Evolutionary conservation across 2,113 vertebrate genomes (phyloP).

Genomic region (Silurus glanis): DNA sequence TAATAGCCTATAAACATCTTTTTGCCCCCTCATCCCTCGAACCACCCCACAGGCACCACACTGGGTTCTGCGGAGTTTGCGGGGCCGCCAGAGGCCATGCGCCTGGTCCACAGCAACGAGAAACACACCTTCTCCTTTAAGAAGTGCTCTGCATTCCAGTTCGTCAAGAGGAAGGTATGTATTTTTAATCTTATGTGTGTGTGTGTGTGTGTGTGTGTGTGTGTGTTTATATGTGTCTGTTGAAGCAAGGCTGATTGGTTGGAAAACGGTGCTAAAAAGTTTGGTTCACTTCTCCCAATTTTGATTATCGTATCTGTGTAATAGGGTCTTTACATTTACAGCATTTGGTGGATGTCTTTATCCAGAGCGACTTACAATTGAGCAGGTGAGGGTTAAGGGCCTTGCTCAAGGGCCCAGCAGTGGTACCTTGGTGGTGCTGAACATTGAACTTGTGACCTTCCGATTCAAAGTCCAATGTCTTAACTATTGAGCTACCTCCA

Average conservation of each 20-base stretch:
- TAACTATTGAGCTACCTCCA: too few species aligned
- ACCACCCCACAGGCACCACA: conserved; percentile 58
- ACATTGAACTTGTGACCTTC: too few species aligned
- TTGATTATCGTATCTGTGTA: not conserved
- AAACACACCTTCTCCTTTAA: conserved; percentile 97
- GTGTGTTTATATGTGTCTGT: not conserved
- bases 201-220: conserved; percentile 44
- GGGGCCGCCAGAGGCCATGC: conserved; percentile 76
- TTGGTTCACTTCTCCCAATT: not conserved
- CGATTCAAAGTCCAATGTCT: too few species aligned
- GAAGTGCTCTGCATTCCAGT: conserved; percentile 97
- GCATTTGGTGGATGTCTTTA: too few species aligned
- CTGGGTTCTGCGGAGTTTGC: conserved; percentile 76
- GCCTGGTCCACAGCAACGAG: conserved; percentile 91
- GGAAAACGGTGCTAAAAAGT: not conserved
- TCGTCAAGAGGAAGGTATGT: conserved; percentile 91
- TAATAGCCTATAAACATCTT: not conserved
- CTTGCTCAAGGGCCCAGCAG: too few species aligned
- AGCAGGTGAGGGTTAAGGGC: too few species aligned
- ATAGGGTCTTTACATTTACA: too few species aligned
- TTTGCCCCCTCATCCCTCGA: conserved; percentile 15
- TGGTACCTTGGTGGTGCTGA: too few species aligned
- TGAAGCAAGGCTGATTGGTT: not conserved
- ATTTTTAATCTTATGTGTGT: not conserved
- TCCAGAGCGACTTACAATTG: too few species aligned